These are phyloP conservation scores for Psittacula echo DNA, from an alignment of 2,797 vertebrate genomes.

Conservation along the genomic window DNA sequence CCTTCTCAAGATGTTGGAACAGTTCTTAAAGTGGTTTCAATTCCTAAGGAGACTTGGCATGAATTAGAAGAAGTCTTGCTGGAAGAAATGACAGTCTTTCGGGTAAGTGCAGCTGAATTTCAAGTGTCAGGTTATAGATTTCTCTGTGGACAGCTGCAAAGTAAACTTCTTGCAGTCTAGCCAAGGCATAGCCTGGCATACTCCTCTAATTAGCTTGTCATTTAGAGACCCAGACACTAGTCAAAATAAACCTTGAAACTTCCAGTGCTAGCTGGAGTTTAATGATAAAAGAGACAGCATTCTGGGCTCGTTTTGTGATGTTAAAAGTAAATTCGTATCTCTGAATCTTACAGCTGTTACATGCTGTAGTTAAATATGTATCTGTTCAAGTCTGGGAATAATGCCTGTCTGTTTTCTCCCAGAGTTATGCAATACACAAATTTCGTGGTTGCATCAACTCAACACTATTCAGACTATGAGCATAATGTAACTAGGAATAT, in stretches of 20 bases:
- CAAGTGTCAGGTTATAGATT: slow-evolving; percentile 64
- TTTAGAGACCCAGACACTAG: slow-evolving; percentile 69
- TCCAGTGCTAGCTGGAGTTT: slow-evolving; percentile 53
- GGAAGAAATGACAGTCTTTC: slow-evolving; percentile 98
- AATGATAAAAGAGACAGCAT: slow-evolving; percentile 53
- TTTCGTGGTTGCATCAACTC: neutral
- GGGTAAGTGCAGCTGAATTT: slow-evolving; percentile 83
- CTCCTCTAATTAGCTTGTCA: slow-evolving; percentile 75
- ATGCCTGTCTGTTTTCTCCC: neutral
- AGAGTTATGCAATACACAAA: neutral
- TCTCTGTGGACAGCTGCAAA: slow-evolving; percentile 67
- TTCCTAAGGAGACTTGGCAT: slow-evolving; percentile 97
- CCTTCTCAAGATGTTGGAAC: slow-evolving; percentile 89
- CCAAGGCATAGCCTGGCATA: slow-evolving; percentile 58
- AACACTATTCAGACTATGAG: neutral
- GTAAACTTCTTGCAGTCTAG: slow-evolving; percentile 19
- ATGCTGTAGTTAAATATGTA: neutral
- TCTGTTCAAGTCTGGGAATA: neutral
- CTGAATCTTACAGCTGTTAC: neutral
- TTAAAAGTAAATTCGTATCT: slow-evolving; percentile 49
- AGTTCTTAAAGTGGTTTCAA: slow-evolving; percentile 95
- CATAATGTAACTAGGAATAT: neutral
- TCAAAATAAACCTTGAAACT: slow-evolving; percentile 77
- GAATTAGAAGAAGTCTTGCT: slow-evolving; percentile 97
- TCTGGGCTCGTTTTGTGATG: slow-evolving; percentile 14